These are phyloP conservation scores for Nymphalis io DNA, from an alignment of 1,140 invertebrate species.

Conservation along the genomic window DNA sequence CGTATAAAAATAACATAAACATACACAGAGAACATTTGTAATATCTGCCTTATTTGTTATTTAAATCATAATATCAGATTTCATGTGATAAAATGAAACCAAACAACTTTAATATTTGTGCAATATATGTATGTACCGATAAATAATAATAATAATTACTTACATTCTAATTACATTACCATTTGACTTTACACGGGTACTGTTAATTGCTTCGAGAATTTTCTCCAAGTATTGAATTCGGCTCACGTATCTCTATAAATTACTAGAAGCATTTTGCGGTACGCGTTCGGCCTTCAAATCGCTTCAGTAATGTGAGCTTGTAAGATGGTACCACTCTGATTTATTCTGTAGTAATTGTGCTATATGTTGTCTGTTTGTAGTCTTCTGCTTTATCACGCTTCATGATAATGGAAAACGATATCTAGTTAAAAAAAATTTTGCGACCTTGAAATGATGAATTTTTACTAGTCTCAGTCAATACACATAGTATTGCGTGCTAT, in stretches of 20 bases:
- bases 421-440: slow-evolving; percentile 5
- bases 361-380: slow-evolving; percentile 19
- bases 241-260: slow-evolving; percentile 46
- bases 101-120: not conserved
- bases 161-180: slow-evolving; percentile 42
- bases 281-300: slow-evolving; percentile 34
- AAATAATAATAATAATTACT: slow-evolving; percentile 34
- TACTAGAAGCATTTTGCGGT: slow-evolving; percentile 45
- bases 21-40: too few species aligned
- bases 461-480: too few species aligned
- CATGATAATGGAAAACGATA: slow-evolving; percentile 28
- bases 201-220: slow-evolving; percentile 47
- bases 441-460: not conserved
- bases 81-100: not conserved
- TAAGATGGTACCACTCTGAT: slow-evolving; percentile 19
- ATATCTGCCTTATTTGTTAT: too few species aligned
- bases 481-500: too few species aligned
- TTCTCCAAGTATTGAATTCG: slow-evolving; percentile 42
- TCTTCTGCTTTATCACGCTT: slow-evolving; percentile 27
- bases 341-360: slow-evolving; percentile 31
- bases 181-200: slow-evolving; percentile 42
- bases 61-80: too few species aligned
- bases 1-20: too few species aligned
- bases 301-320: slow-evolving; percentile 19
- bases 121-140: not conserved